Evolutionary conservation across 2,113 vertebrate genomes (phyloP).

Genomic region (Atractosteus spatula): DNA sequence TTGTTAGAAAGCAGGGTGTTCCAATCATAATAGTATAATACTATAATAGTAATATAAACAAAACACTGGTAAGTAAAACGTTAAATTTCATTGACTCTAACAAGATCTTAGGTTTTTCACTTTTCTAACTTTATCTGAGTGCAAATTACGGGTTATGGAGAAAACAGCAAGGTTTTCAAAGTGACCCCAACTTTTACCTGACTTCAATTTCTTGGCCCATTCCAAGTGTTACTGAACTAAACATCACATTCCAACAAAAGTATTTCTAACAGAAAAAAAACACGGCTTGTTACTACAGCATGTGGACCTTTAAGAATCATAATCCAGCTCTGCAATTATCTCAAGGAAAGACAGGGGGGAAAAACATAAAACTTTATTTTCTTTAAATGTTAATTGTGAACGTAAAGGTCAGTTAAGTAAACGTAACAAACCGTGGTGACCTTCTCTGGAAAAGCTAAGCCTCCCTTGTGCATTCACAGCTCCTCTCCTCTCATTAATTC

Average conservation of each 20-base stretch:
- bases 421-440: conserved; percentile 61
- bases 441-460: conserved; percentile 61
- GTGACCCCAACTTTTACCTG: no score
- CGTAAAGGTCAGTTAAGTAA: conserved; percentile 77
- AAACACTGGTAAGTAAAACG: no score
- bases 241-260: no score
- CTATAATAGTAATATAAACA: no score
- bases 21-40: no score
- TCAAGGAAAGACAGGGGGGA: conserved; percentile 18
- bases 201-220: no score
- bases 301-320: conserved; percentile 5
- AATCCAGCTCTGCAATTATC: conserved; percentile 26
- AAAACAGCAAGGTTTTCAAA: no score
- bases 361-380: conserved; percentile 60
- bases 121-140: no score
- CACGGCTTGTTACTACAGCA: background rate
- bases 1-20: no score
- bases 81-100: background rate
- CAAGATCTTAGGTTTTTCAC: background rate
- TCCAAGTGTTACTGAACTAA: no score
- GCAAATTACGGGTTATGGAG: no score
- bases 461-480: conserved; percentile 58
- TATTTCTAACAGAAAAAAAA: no score
- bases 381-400: conserved; percentile 83
- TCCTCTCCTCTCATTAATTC: conserved; percentile 64